Conservation (phyloP, 2,113 vertebrate species). For the Cyphotilapia sp. region DNA sequence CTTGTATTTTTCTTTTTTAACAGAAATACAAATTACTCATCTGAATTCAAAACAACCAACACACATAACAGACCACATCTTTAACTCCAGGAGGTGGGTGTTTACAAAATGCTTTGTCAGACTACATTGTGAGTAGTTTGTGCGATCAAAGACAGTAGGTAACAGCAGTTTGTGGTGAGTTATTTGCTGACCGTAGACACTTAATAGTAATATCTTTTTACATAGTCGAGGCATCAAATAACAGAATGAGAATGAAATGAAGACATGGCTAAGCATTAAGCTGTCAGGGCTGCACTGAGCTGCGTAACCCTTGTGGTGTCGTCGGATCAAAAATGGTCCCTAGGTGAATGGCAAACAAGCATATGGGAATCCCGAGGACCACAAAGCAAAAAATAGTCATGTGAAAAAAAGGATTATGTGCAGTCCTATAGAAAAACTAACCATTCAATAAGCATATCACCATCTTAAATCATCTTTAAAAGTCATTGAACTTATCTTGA, state of each 20-base stretch:
- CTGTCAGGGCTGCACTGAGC: rapidly evolving
- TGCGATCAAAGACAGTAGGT: background rate
- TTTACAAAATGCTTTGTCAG: background rate
- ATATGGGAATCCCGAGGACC: background rate
- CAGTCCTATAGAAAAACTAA: background rate
- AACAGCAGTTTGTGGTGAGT: background rate
- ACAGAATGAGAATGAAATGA: background rate
- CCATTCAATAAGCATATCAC: background rate
- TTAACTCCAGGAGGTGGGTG: background rate
- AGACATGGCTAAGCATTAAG: background rate
- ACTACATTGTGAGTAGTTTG: background rate
- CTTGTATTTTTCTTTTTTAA: background rate
- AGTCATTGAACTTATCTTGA: background rate
- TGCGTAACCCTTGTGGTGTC: rapidly evolving
- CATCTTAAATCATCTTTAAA: background rate
- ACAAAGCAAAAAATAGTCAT: background rate
- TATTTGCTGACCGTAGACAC: background rate
- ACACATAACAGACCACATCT: background rate
- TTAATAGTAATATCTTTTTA: background rate
- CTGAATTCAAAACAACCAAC: background rate
- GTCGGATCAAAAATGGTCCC: background rate
- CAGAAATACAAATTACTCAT: background rate
- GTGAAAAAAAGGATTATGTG: background rate
- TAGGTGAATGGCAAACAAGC: background rate
- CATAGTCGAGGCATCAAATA: background rate